Conservation (phyloP, 2,113 vertebrate genomes). For the Grallaria varia region DNA sequence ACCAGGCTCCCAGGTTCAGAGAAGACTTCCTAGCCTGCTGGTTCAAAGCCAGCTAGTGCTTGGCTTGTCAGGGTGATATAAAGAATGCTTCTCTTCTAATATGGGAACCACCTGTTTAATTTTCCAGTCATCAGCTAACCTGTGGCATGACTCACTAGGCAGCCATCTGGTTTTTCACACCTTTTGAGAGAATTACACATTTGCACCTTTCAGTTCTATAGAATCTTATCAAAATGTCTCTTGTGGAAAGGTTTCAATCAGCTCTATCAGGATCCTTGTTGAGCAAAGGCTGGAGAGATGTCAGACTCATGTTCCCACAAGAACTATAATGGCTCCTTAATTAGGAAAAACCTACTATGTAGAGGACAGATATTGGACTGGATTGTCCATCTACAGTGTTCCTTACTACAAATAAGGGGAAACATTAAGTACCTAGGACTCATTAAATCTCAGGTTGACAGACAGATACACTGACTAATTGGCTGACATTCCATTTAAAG, state of each 20-base stretch:
- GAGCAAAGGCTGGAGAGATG: neutral
- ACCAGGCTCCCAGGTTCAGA: neutral
- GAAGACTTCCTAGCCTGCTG: neutral
- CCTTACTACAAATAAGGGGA: neutral
- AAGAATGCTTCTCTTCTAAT: neutral
- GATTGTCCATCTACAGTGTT: neutral
- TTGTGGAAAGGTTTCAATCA: neutral
- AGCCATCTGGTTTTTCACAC: neutral
- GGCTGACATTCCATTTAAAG: constrained; percentile 15
- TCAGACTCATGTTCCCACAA: neutral
- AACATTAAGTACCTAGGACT: neutral
- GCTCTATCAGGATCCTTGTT: neutral
- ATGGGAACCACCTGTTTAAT: neutral
- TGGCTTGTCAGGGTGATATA: neutral
- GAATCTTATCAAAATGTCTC: neutral
- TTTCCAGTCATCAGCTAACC: neutral
- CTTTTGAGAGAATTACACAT: neutral
- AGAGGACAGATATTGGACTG: neutral
- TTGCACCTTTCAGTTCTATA: neutral
- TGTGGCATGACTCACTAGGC: neutral
- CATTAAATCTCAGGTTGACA: neutral
- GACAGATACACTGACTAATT: neutral
- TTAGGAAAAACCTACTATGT: neutral
- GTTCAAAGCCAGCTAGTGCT: neutral
- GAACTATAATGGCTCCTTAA: neutral